These are phyloP conservation scores for Sylvia atricapilla DNA, from an alignment of 2,113 vertebrate species.

Conservation along the genomic window DNA sequence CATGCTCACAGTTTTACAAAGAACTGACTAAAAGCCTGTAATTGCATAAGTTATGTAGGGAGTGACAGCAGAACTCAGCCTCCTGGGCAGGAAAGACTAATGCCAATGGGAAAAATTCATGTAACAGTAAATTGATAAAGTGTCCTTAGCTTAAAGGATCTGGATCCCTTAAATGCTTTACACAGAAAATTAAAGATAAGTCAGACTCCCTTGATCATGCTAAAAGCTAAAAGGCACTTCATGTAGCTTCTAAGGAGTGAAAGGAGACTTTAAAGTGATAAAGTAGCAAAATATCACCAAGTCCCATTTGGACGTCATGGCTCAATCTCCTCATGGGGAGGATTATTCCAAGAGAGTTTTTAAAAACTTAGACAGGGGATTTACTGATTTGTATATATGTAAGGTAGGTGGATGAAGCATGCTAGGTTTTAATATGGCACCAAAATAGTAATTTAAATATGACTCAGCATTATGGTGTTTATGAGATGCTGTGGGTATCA, in stretches of 20 bases:
- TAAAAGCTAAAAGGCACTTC: slow-evolving; percentile 42
- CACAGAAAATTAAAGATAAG: not conserved
- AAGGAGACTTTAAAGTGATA: not conserved
- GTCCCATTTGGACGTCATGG: not conserved
- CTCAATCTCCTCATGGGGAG: not conserved
- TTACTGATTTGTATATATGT: not conserved
- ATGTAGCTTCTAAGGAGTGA: not conserved
- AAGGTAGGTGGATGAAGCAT: not conserved
- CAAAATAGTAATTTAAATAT: not conserved
- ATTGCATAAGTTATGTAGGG: not conserved
- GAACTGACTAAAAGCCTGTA: not conserved
- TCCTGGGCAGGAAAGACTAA: not conserved
- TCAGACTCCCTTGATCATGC: not conserved
- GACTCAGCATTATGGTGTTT: not conserved
- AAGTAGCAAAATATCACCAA: slow-evolving; percentile 8
- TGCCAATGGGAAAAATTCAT: not conserved
- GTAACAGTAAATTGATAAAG: not conserved
- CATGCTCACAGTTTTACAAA: not conserved
- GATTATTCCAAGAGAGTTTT: not conserved
- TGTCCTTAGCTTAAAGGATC: not conserved
- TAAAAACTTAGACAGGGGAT: not conserved
- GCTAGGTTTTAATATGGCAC: not conserved
- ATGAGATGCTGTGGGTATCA: not conserved
- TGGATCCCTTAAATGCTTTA: not conserved
- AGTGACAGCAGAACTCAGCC: not conserved